Base-by-base conservation (phyloP, 2,888 invertebrate species). In the Ephialtes manifestator region DNA sequence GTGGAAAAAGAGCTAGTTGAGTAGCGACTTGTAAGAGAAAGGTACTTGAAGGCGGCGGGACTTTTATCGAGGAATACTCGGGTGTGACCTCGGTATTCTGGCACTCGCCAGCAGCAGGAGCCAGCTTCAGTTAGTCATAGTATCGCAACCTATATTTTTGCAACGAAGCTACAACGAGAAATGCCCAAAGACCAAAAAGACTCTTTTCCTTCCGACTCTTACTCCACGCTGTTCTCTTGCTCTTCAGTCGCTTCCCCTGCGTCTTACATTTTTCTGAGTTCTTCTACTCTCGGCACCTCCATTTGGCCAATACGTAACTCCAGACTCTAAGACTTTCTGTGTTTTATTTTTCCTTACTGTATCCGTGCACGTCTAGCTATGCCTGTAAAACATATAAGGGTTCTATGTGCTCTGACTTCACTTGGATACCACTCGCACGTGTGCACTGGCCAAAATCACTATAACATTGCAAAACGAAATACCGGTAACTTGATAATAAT, bases 21-120 rank as follows among this genome's bases (percentile, higher is more conserved):
- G 70, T n/a, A 53, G 53, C 20, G 55, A 80, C 48, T 55, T 28
- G 82, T 71, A 76, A 81, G 79, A 89, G 79, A 89, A 88, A 89
- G 87, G 85, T 87, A 86, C 87, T 89, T 53, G 67, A 35, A 48
- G 28, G 31, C 18, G 60, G 31, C 28, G 82, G 68, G 81, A 81
- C 87, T 88, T 90, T 90, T 90, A 90, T 90, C 89, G 86, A 87
- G 86, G 84, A 89, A 90, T 90, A 90, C 90, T 92, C 90, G 87
- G 89, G 88, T 82, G 89, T 84, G 83, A 89, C 90, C 90, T 89
- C 89, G 90, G 89, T 88, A 89, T 88, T 91, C 89, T 87, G 89
- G 85, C 89, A 89, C 89, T 90, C 87, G 85, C 86, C 86, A 83
- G 83, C 89, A 83, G 88, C 89, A 76, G 81, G 82, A 86, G 83